Base-by-base conservation (phyloP, 1,140 invertebrate genomes). In the Euschistus heros region DNA sequence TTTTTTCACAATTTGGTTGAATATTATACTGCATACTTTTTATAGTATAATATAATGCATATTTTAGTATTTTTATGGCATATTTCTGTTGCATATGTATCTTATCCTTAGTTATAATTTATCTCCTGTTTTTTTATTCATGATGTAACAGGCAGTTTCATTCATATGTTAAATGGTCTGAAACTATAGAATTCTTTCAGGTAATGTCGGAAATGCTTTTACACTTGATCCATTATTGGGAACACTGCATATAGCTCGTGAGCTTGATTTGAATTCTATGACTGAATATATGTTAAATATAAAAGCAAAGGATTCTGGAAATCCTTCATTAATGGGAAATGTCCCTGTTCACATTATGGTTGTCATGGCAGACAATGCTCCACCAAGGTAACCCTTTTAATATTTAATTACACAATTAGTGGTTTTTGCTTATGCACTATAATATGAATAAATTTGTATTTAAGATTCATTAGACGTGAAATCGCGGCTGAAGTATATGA, bases 281-380 rank as follows among this genome's bases (percentile, higher is more conserved):
- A 81, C 82, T 14, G 90, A 93, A 72, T 94, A 92, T 73, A 89
- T 88, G 73, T 75, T 97, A 8, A 78, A 85, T 55, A 84, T 96
- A 7, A 86, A 86, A 76, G 92, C 92, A 1, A 81, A 81, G 7
- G 91, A 94, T 74, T 82, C 86, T 69, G 92, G 92, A 14, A 82
- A 81, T 17, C 86, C 87, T 13, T 80, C 88, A 0, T 75, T 89
- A 22, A 82, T 84, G 17, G 83, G 86, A 63, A 87, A 87, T 27
- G 80, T 93, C 18, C 88, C 88, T 20, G 88, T 95, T 1, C 89
- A 92, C 73, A 86, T 96, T 17, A 81, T 86, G 72, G 80, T 96
- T 13, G 91, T 90, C 0, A 90, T 93, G 81, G 88, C 91, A 0
- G 89, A 92, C 71, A 91, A 93, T 74, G 86, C 90, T 62, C 88